These are phyloP conservation scores for Agonum fuliginosum DNA, from an alignment of 2,888 invertebrate genomes.

Conservation along the genomic window DNA sequence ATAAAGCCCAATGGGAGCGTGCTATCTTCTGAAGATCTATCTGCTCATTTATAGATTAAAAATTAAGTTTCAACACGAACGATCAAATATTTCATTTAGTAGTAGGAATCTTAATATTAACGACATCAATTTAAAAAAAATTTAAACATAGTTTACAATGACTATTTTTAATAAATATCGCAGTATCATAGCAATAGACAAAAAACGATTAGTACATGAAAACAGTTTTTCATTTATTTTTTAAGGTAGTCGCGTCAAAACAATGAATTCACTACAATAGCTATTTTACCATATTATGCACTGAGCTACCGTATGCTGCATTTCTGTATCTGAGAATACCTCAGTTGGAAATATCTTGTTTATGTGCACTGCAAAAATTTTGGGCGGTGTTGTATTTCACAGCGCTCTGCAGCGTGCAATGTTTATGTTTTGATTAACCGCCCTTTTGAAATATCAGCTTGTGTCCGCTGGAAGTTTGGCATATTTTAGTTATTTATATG, in stretches of 20 bases:
- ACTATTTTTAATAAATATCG: constrained; percentile 12
- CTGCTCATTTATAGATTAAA: no score
- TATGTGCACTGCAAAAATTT: constrained; percentile 10
- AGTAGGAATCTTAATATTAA: no score
- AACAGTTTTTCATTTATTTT: constrained; percentile 7
- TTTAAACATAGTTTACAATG: background rate
- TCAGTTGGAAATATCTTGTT: constrained; percentile 25
- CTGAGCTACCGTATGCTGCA: no score
- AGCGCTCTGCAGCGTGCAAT: background rate
- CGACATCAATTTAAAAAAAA: no score
- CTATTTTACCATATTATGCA: background rate
- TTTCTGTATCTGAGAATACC: constrained; percentile 13
- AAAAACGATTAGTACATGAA: background rate
- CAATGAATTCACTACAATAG: background rate
- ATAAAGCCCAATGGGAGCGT: no score
- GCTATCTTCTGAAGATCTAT: no score
- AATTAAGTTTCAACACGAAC: no score
- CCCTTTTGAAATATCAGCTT: constrained; percentile 1
- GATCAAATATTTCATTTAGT: no score
- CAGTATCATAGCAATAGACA: no score
- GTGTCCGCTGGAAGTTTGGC: constrained; percentile 20
- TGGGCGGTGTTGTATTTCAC: background rate
- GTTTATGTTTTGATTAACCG: constrained; percentile 19
- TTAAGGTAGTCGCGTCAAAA: constrained; percentile 1
- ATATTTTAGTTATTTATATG: constrained; percentile 25